A percentile compares a stretch with the other conserved stretches of the same genome.
These are phyloP conservation scores for Noctua fimbriata DNA, from an alignment of 2,888 invertebrate species.

Conservation along the genomic window DNA sequence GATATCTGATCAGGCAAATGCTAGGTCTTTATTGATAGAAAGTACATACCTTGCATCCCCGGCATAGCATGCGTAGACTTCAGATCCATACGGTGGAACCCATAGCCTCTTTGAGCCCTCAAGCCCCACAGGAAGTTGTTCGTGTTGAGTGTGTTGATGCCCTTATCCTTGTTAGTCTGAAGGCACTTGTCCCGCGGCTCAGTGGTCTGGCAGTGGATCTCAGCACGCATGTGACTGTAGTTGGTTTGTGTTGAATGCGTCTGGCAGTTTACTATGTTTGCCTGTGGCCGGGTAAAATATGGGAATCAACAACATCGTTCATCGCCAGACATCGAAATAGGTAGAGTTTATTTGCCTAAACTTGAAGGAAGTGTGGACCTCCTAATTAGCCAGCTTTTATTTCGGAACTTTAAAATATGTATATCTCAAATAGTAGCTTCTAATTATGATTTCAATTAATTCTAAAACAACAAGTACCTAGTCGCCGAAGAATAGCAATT, in stretches of 20 bases:
- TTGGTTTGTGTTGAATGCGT: constrained; percentile 93
- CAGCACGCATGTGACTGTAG: constrained; percentile 91
- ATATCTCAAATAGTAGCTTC: no score
- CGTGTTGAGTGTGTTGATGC: constrained; percentile 73
- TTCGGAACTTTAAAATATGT: no score
- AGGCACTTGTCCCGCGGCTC: constrained; percentile 80
- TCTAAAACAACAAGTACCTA: no score
- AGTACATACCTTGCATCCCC: constrained; percentile 62
- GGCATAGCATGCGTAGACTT: constrained; percentile 58
- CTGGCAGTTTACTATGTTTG: constrained; percentile 90
- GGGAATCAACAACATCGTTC: not conserved
- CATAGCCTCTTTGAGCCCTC: constrained; percentile 88
- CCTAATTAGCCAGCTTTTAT: no score
- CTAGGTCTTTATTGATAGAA: no score
- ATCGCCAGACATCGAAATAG: not conserved
- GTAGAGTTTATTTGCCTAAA: not conserved
- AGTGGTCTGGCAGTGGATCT: constrained; percentile 91
- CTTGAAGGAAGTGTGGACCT: not conserved
- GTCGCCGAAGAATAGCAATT: no score
- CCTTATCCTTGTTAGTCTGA: constrained; percentile 81
- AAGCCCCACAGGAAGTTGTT: constrained; percentile 90
- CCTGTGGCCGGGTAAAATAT: constrained; percentile 63
- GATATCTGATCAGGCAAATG: not conserved
- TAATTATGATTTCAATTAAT: no score
- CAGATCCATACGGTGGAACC: constrained; percentile 88